Conservation (phyloP, 2,888 invertebrate genomes). For the Drosophila longiperda region DNA sequence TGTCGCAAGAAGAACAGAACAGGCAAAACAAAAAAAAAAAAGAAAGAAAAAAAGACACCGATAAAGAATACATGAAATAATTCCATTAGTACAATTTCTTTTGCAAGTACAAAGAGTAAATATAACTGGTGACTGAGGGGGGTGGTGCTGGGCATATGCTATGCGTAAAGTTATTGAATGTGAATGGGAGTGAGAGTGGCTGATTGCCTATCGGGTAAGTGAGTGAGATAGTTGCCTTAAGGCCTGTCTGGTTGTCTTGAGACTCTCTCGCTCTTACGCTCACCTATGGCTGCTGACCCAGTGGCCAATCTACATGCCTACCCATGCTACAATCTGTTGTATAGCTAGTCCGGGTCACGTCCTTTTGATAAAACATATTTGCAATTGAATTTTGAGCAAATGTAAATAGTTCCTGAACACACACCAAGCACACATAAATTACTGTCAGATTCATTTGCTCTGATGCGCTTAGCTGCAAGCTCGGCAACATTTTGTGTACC, state of each 20-base stretch:
- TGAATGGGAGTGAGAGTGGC: background rate
- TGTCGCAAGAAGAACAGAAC: conserved; percentile 1
- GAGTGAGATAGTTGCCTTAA: conserved; percentile 6
- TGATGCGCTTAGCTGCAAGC: conserved; percentile 52
- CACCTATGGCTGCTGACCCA: conserved; percentile 47
- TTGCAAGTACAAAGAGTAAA: conserved; percentile 84
- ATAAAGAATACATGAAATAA: conserved; percentile 77
- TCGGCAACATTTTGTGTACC: conserved; percentile 64
- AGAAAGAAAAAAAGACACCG: conserved; percentile 15
- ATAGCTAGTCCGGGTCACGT: background rate
- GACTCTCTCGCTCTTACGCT: background rate
- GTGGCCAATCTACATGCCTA: conserved; percentile 12
- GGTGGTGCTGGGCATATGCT: conserved; percentile 16
- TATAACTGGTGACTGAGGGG: conserved; percentile 44
- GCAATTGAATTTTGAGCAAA: conserved; percentile 63
- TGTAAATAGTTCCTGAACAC: conserved; percentile 60
- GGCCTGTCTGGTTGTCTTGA: conserved; percentile 2
- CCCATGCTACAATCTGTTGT: background rate
- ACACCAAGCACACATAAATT: conserved; percentile 55
- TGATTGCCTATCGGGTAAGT: background rate
- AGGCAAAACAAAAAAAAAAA: conserved; percentile 6
- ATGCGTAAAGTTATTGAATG: conserved; percentile 40
- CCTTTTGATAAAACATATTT: conserved; percentile 26
- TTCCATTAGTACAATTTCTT: conserved; percentile 84
- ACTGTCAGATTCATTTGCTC: conserved; percentile 29